Evolutionary conservation across 2,888 invertebrate species (phyloP).

Genomic region (Cyclophora punctaria): DNA sequence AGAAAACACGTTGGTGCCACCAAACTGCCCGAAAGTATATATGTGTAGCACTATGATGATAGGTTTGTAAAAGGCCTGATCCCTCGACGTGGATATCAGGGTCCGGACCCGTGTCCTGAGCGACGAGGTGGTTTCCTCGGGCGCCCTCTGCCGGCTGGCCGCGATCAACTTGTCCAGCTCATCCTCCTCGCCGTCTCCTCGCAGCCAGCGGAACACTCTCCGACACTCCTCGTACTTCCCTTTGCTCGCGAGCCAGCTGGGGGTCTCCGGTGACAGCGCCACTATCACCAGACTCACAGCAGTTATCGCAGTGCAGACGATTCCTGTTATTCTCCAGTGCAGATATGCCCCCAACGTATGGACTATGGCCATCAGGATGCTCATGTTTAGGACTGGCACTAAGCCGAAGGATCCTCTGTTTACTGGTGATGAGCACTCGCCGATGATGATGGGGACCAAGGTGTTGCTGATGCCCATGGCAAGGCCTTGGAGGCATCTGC

Average conservation of each 20-base stretch:
- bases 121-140: conserved; percentile 20
- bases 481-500: conserved; percentile 50
- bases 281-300: conserved; percentile 56
- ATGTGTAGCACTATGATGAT: conserved; percentile 73
- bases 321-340: conserved; percentile 71
- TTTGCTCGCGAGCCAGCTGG: conserved; percentile 77
- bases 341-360: conserved; percentile 77
- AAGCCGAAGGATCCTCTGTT: conserved; percentile 77
- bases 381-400: conserved; percentile 72
- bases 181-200: conserved; percentile 64
- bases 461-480: conserved; percentile 69
- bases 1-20: conserved; percentile 78
- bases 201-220: conserved; percentile 69
- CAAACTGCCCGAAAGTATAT: conserved; percentile 77
- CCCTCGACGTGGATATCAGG: conserved; percentile 19
- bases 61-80: conserved; percentile 69
- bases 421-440: conserved; percentile 74
- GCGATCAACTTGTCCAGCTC: conserved; percentile 50
- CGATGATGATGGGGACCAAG: conserved; percentile 65
- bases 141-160: conserved; percentile 49
- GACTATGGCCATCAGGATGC: conserved; percentile 75
- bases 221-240: conserved; percentile 70
- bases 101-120: conserved; percentile 31
- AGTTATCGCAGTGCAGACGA: conserved; percentile 58
- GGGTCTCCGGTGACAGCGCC: conserved; percentile 74